Evolutionary conservation across 2,113 vertebrate species (phyloP), one percentile per base, ranked within the genome.

Genomic region (Campylomormyrus tamandua): DNA sequence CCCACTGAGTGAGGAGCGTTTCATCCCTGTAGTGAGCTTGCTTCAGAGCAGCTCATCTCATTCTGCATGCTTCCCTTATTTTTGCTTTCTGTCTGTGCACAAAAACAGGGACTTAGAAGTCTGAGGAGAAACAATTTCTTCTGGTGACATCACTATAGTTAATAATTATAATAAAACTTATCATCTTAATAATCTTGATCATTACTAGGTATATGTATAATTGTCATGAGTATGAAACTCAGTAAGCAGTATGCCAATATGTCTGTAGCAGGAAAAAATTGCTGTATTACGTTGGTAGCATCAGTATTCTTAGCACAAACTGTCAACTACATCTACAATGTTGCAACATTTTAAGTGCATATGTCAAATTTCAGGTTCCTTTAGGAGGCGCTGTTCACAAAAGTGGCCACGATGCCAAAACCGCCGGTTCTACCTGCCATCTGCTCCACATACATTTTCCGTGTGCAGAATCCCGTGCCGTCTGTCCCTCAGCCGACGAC

Each of bases 401-500:
- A 87, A 35, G 6, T 74, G 58, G 46, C 31, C 87, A 58, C 35
- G 24, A 27, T 42, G 49, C 27, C 45, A 39, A 52, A 70, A 45
- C 19, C 3, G 15, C 62, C 48, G 27, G 31, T 50, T 45, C 89
- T 49, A 35, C 56, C 46, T 88, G 74, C 89, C 49, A 70, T 92
- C 80, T 88, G 77, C 84, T 85, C 88, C 90, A 84, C 84, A 90
- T 62, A 85, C 89, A 62, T 87, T 35, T 86, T 90, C 45, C 84
- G 70, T 83, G 24, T 70, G 74, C 88, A 89, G 74, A 92, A 80
- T 58, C 88, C 90, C 52, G 46, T 90, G 88, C 90, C 89, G 87
- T 89, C 88, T 66, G 58, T 90, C 52, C 46, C 24, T 87, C 89
- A 90, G 90, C 89, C 62, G 88, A 89, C 89, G 86, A 13, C 77